Base-by-base conservation (phyloP, 2,797 vertebrate species). In the Gobio occitaniae region DNA sequence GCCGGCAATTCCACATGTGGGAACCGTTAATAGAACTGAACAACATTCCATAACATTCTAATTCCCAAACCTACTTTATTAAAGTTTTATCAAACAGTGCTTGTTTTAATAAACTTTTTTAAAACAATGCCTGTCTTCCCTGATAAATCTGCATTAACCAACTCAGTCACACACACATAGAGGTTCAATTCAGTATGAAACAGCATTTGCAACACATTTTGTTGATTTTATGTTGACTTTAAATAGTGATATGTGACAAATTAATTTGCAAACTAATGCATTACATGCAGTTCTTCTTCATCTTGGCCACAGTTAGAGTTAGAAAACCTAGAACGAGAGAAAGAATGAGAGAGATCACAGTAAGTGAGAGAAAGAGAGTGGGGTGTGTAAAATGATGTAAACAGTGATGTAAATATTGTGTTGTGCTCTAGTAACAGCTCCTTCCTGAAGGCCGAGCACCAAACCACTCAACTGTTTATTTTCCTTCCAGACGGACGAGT, bases 371-470 rank as follows among this genome's bases (percentile, higher is more conserved):
- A 68, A 54, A 38, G 71, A 85, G 71, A 78, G 83, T 78, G 65
- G 38, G 78, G 85, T 85, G 85, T 74, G 86, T 90, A 88, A 89
- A 82, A 90, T 89, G 92, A 91, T 92, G 90, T 95, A 95, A 95
- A 95, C 93, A 94, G 94, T 94, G 92, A 91, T 93, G 90, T 95
- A 95, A 95, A 95, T 94, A 95, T 94, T 94, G 94, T 95, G 94
- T 94, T 94, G 94, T 94, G 94, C 93, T 95, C 94, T 89, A 94
- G 93, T 95, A 95, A 90, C 91, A 91, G 93, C 91, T 93, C 92
- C 41, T 94, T 94, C 92, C 91, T 86, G 89, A 84, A 90, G 88
- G 88, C 86, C 89, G 93, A 91, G 93, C 93, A 93, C 94, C 94
- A 90, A 93, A 92, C 90, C 87, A 74, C 92, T 91, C 79, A 32